A percentile compares a stretch with the other conserved stretches of the same genome.
These are phyloP conservation scores for Pseudochirops cupreus DNA, from an alignment of 2,797 vertebrate genomes.

Conservation along the genomic window DNA sequence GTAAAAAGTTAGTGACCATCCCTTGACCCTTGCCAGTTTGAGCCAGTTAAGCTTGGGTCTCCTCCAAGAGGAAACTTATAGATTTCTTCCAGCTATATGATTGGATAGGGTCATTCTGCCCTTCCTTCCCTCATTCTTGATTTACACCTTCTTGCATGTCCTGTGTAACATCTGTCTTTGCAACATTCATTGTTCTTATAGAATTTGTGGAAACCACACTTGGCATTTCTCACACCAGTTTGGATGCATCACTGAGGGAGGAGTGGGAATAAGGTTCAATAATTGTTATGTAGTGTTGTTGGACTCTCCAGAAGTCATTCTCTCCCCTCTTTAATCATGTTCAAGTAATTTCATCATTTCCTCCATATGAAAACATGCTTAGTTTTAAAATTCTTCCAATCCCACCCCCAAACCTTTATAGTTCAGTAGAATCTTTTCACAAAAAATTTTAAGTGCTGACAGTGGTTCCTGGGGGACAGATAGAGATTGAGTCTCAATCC, in stretches of 20 bases:
- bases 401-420: not conserved
- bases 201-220: no score
- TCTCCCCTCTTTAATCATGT: conserved; percentile 24
- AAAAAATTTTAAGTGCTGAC: not conserved
- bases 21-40: no score
- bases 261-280: not conserved
- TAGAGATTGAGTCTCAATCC: not conserved
- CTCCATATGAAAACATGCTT: conserved; percentile 23
- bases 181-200: no score
- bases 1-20: no score
- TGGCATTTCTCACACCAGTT: not conserved
- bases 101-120: no score
- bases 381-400: not conserved
- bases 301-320: conserved; percentile 17
- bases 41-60: no score
- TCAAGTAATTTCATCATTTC: conserved; percentile 33
- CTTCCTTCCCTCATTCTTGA: no score
- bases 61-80: no score
- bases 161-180: no score
- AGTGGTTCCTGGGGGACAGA: not conserved
- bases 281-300: not conserved
- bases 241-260: not conserved
- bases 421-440: conserved; percentile 17
- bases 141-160: no score
- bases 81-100: no score